Evolutionary conservation across 2,113 vertebrate genomes (phyloP).

Genomic region (Alces alces): DNA sequence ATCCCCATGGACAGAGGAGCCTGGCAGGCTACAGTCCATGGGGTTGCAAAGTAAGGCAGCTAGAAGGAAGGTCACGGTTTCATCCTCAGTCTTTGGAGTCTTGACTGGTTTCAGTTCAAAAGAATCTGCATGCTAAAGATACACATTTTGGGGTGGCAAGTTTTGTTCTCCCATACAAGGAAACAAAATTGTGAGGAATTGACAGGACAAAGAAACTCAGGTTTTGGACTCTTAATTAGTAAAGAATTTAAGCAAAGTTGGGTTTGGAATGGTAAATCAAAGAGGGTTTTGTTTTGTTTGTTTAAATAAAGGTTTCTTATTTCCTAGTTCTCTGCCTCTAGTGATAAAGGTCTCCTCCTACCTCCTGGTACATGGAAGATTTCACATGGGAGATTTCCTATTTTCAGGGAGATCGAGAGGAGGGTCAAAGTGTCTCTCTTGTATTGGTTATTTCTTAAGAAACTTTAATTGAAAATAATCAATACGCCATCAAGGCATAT

Average conservation of each 20-base stretch:
- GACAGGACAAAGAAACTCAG: not conserved
- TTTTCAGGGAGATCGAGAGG: not conserved
- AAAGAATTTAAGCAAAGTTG: not conserved
- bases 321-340: not conserved
- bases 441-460: not conserved
- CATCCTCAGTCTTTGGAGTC: not conserved
- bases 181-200: not conserved
- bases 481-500: not conserved
- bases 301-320: not conserved
- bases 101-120: not conserved
- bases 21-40: not conserved
- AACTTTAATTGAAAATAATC: not conserved
- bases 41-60: not conserved
- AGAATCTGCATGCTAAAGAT: not conserved
- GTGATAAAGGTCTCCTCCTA: not conserved
- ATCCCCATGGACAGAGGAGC: not conserved
- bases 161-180: not conserved
- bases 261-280: not conserved
- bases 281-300: not conserved
- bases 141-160: not conserved
- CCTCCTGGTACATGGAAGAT: not conserved
- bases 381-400: not conserved
- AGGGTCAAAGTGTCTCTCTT: not conserved
- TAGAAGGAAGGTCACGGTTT: not conserved
- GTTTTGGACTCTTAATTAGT: not conserved